Base-by-base conservation (phyloP, 2,113 vertebrate genomes). In the Aphyosemion australe region DNA sequence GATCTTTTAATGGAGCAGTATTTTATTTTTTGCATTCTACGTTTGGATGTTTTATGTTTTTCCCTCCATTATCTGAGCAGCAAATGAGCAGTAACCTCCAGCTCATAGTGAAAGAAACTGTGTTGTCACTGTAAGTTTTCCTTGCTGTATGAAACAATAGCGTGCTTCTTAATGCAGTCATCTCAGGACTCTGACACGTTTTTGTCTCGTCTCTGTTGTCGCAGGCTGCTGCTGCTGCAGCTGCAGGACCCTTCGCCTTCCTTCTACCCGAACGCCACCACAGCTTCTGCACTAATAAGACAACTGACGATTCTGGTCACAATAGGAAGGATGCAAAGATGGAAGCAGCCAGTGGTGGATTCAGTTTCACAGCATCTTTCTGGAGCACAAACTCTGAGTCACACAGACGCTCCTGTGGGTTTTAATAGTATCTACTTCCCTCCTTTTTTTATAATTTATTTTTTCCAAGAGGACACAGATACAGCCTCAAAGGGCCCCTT, bases 401-500 rank as follows among this genome's bases (percentile, higher is more conserved):
- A 37, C 19, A 41, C 12, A 43, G 34, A 49, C 39, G 31, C 46
- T 41, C 43, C 16, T 57, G 63, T 39, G 49, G 56, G 61, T 76
- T 51, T 64, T 46, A 58, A 63, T 72, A 83, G 67, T 79, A 74
- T 55, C 71, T 68, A 88, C 86, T 90, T 91, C 87, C 82, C 26
- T 26, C 57, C 51, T 41, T 91, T 82, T 83, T 60, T 68, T 46
- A 37, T 26, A 26, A 26, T 26, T 26, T 26, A 26, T 26, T 26
- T 26, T 26, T 26, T 78, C 20, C 52, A 31, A 72, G 65, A 78
- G 60, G 69, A 72, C 69, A 79, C 49, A 39, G 59, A 66, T 65
- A 71, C 58, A 84, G 83, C 82, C 83, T 76, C 64, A 77, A 59
- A 73, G 73, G 88, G 80, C 82, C 85, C 88, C 65, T 62, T 64